Conservation (phyloP, 2,113 vertebrate genomes). For the Tretioscincus oriximinensis region DNA sequence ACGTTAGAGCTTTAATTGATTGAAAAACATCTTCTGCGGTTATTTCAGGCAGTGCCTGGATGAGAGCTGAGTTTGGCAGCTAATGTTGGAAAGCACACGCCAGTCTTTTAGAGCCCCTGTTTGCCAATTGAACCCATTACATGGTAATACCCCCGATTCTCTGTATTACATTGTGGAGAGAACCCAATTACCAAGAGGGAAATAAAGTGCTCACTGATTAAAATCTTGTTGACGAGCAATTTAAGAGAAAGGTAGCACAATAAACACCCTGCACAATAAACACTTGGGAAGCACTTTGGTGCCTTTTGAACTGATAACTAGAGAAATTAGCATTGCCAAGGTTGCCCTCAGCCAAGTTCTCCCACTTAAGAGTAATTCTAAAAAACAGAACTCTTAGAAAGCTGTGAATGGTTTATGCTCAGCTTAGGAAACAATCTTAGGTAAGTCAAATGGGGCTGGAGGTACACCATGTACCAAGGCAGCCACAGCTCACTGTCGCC, state of each 20-base stretch:
- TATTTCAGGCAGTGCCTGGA: slow-evolving; percentile 32
- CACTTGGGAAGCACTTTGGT: slow-evolving; percentile 57
- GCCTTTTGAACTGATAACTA: slow-evolving; percentile 67
- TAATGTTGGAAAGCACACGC: slow-evolving; percentile 10
- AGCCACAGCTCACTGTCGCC: neutral
- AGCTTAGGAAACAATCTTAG: slow-evolving; percentile 33
- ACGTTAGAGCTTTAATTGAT: slow-evolving; percentile 19
- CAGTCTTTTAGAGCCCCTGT: slow-evolving; percentile 43
- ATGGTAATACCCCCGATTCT: slow-evolving; percentile 34
- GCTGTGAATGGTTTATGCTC: slow-evolving; percentile 39
- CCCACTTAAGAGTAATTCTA: slow-evolving; percentile 50
- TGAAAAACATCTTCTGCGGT: slow-evolving; percentile 28
- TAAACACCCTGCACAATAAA: slow-evolving; percentile 63
- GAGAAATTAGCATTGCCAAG: slow-evolving; percentile 64
- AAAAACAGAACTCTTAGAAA: slow-evolving; percentile 41
- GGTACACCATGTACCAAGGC: neutral
- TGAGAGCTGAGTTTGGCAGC: slow-evolving; percentile 8
- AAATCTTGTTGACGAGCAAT: slow-evolving; percentile 66
- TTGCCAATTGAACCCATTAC: slow-evolving; percentile 41
- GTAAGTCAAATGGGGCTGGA: neutral
- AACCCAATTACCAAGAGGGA: slow-evolving; percentile 63
- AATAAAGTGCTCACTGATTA: slow-evolving; percentile 63
- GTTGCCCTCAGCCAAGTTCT: slow-evolving; percentile 57
- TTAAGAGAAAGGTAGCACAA: slow-evolving; percentile 66
- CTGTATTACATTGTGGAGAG: slow-evolving; percentile 38